phyloP scores from a whole-genome alignment of 2,888 invertebrate genomes.

The Brachyopa scutellaris region DNA sequence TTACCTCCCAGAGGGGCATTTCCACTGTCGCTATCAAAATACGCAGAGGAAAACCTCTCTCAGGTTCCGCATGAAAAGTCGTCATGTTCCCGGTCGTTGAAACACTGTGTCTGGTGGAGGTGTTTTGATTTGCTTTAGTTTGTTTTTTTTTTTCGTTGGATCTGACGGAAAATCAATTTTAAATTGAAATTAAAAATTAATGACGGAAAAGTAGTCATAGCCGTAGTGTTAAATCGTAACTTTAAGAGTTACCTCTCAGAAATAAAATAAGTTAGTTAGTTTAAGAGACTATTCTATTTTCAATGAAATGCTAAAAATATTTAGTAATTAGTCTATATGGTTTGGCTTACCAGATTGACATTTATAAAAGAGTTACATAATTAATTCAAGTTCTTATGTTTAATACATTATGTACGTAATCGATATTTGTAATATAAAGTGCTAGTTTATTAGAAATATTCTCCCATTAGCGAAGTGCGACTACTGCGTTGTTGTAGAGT shows the following conservation, averaged over 20 bases:
- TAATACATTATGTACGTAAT: too few species aligned
- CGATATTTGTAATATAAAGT: too few species aligned
- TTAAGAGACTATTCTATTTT: too few species aligned
- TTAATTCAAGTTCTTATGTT: too few species aligned
- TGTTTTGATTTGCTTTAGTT: conserved; percentile 6
- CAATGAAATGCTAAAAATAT: too few species aligned
- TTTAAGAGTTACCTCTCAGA: conserved; percentile 40
- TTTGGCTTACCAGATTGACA: too few species aligned
- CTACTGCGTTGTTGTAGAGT: too few species aligned
- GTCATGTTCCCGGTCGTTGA: conserved; percentile 24
- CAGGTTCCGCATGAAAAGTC: conserved; percentile 54
- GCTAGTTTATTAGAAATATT: too few species aligned
- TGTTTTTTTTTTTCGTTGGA: conserved; percentile 33
- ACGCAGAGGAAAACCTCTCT: conserved; percentile 39
- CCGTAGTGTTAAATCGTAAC: conserved; percentile 61
- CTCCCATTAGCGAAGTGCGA: too few species aligned
- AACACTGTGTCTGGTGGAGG: not conserved
- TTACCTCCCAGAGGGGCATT: conserved; percentile 36
- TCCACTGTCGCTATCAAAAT: conserved; percentile 51
- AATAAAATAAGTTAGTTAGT: too few species aligned
- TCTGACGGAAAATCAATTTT: conserved; percentile 61
- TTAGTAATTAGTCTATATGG: too few species aligned
- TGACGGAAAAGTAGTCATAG: conserved; percentile 60
- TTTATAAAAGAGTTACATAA: too few species aligned
- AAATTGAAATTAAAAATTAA: conserved; percentile 71